Conservation (phyloP, 1,140 invertebrate genomes). For the Caerostris darwini region DNA sequence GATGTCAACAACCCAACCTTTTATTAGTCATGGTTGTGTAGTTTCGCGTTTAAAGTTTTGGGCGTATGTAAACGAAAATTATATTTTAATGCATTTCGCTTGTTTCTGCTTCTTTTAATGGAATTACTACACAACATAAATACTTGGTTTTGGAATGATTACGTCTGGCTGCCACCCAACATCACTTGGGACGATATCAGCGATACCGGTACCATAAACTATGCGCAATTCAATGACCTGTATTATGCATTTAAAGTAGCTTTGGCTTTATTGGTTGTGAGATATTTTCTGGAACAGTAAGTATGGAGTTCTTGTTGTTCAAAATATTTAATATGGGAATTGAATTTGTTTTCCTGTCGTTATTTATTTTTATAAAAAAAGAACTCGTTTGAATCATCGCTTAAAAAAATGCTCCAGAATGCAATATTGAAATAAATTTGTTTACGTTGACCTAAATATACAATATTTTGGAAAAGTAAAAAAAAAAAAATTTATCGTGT, state of each 20-base stretch:
- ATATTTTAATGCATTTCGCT: slow-evolving; percentile 63
- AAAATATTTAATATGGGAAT: too few relatives aligned
- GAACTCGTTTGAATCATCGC: too few relatives aligned
- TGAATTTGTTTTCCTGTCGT: too few relatives aligned
- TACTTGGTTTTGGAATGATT: slow-evolving; percentile 89
- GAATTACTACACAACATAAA: slow-evolving; percentile 66
- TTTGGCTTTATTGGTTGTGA: slow-evolving; percentile 87
- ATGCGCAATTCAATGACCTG: slow-evolving; percentile 91
- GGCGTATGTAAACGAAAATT: slow-evolving; percentile 63
- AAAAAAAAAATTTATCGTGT: too few relatives aligned
- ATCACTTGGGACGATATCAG: slow-evolving; percentile 93
- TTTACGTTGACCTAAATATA: too few relatives aligned
- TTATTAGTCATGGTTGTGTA: slow-evolving; percentile 72
- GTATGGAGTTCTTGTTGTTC: slow-evolving; percentile 75
- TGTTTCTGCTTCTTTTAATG: slow-evolving; percentile 69
- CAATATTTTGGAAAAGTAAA: too few relatives aligned
- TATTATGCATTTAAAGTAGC: slow-evolving; percentile 91
- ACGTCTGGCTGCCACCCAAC: slow-evolving; percentile 94
- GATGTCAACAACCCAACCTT: slow-evolving; percentile 51
- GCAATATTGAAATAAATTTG: too few relatives aligned
- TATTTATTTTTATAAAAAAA: too few relatives aligned
- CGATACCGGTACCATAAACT: slow-evolving; percentile 89
- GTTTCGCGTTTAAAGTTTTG: slow-evolving; percentile 73
- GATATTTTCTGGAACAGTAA: slow-evolving; percentile 92
- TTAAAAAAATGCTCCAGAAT: too few relatives aligned